A percentile compares a stretch with the other conserved stretches of the same genome.
These are phyloP conservation scores for Solea senegalensis DNA, from an alignment of 2,113 vertebrate genomes.

Conservation along the genomic window DNA sequence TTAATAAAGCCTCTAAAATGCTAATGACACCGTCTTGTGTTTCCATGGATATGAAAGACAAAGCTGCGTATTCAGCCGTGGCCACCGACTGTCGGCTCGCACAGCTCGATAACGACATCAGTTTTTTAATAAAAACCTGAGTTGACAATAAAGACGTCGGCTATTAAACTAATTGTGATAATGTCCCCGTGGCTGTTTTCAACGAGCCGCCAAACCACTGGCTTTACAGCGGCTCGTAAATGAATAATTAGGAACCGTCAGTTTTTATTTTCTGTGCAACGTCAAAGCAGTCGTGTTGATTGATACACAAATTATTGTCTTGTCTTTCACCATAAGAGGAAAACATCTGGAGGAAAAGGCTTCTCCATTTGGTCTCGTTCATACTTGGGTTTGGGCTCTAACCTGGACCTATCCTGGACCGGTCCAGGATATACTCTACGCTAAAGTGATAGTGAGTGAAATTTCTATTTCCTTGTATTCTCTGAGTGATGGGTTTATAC, in stretches of 20 bases:
- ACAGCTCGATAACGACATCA: constrained; percentile 31
- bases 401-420: too few relatives aligned
- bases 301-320: not conserved
- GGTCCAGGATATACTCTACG: too few relatives aligned
- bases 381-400: too few relatives aligned
- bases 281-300: constrained; percentile 17
- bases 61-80: constrained; percentile 28
- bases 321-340: not conserved
- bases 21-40: constrained; percentile 26
- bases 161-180: constrained; percentile 46
- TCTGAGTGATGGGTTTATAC: too few relatives aligned
- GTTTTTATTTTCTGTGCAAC: constrained; percentile 41
- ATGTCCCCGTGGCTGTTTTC: constrained; percentile 43
- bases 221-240: constrained; percentile 50
- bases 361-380: not conserved
- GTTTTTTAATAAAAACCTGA: constrained; percentile 42
- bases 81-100: constrained; percentile 22
- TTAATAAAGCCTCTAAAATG: constrained; percentile 34
- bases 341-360: not conserved
- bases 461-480: too few relatives aligned
- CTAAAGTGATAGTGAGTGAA: too few relatives aligned
- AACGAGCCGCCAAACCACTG: constrained; percentile 43
- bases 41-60: constrained; percentile 23
- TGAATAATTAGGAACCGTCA: constrained; percentile 50
- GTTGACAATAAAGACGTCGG: constrained; percentile 51